These are phyloP conservation scores for Coelogynopora nodosa DNA, from an alignment of 2,888 invertebrate species.

Conservation along the genomic window DNA sequence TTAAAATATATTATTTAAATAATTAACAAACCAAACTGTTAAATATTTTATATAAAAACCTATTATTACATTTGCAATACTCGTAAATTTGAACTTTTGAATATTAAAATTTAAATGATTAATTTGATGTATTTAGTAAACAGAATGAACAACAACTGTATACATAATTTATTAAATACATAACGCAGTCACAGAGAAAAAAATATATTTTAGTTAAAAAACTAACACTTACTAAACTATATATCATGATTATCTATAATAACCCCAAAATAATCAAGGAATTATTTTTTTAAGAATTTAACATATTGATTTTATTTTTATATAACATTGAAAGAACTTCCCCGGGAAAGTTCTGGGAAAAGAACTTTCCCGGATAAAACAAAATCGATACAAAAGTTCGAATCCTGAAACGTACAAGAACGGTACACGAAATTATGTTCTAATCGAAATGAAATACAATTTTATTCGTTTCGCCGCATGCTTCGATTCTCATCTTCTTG, in stretches of 20 bases:
- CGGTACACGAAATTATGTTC: constrained; percentile 28
- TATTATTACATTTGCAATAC: too few relatives aligned
- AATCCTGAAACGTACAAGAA: constrained; percentile 31
- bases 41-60: too few relatives aligned
- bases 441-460: constrained; percentile 31
- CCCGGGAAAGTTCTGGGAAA: constrained; percentile 29
- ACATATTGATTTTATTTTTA: constrained; percentile 31
- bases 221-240: too few relatives aligned
- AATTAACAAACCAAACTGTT: too few relatives aligned
- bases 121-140: too few relatives aligned
- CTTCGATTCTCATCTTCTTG: constrained; percentile 31
- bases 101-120: too few relatives aligned
- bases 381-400: constrained; percentile 31
- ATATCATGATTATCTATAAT: constrained; percentile 19
- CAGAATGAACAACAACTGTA: too few relatives aligned
- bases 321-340: constrained; percentile 31
- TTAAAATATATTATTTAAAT: too few relatives aligned
- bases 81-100: too few relatives aligned
- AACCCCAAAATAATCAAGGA: constrained; percentile 28
- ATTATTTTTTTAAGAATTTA: constrained; percentile 28
- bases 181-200: too few relatives aligned
- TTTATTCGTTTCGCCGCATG: constrained; percentile 31
- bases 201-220: too few relatives aligned
- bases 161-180: too few relatives aligned
- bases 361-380: constrained; percentile 31